Evolutionary conservation across 2,888 invertebrate species (phyloP).

Genomic region (Andrena camellia): DNA sequence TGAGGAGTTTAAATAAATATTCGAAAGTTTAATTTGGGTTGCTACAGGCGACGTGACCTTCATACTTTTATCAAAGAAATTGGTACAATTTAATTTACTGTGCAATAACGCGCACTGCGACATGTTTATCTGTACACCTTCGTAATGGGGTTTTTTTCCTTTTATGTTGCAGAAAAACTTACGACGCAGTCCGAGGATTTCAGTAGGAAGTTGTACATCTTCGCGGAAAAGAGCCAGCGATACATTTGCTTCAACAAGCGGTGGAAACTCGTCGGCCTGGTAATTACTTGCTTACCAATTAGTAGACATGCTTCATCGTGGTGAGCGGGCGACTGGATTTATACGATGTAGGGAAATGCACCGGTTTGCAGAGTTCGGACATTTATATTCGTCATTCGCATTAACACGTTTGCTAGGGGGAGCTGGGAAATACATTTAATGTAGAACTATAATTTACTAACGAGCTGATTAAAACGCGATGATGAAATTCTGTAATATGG

Average conservation of each 20-base stretch:
- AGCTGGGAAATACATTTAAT: background rate
- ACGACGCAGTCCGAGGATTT: slow-evolving; percentile 88
- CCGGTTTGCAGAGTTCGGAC: slow-evolving; percentile 30
- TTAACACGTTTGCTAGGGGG: slow-evolving; percentile 18
- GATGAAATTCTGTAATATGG: slow-evolving; percentile 35
- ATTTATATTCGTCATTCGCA: slow-evolving; percentile 45
- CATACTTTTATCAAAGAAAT: background rate
- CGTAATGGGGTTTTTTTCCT: slow-evolving; percentile 14
- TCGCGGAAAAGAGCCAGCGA: slow-evolving; percentile 90
- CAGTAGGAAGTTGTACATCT: slow-evolving; percentile 88
- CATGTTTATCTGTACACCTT: slow-evolving; percentile 22
- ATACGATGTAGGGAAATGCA: slow-evolving; percentile 41
- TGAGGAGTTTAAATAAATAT: too few species aligned
- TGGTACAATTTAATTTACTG: background rate
- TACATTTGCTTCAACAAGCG: slow-evolving; percentile 92
- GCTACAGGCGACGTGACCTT: too few species aligned
- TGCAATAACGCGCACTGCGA: background rate
- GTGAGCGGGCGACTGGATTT: slow-evolving; percentile 44
- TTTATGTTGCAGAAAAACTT: slow-evolving; percentile 88
- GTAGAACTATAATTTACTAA: slow-evolving; percentile 34
- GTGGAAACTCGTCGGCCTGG: slow-evolving; percentile 91
- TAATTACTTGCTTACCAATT: slow-evolving; percentile 79
- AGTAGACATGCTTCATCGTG: slow-evolving; percentile 60
- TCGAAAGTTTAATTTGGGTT: too few species aligned
- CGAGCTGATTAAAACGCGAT: slow-evolving; percentile 20